phyloP scores from a whole-genome alignment of 2,113 vertebrate genomes.

The Salvelinus alpinus region DNA sequence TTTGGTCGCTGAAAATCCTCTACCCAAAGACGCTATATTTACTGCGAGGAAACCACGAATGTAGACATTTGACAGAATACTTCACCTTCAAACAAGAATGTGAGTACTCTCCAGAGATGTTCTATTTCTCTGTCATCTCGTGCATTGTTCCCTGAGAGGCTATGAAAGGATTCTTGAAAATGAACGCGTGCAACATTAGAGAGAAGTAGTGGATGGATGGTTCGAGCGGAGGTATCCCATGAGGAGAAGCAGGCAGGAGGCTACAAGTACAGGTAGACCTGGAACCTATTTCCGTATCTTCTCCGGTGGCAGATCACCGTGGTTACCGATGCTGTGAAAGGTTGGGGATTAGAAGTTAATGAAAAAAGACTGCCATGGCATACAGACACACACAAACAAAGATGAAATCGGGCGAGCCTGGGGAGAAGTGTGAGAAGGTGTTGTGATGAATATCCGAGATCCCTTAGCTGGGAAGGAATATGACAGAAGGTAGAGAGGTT shows the following conservation, averaged over 20 bases:
- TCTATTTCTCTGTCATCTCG: background rate
- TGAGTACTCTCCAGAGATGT: slow-evolving; percentile 63
- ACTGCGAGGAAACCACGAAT: slow-evolving; percentile 86
- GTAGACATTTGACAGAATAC: slow-evolving; percentile 87
- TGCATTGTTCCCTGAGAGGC: background rate
- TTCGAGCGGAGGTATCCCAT: slow-evolving; percentile 12
- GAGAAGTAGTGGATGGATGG: slow-evolving; percentile 21
- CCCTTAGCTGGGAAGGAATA: background rate
- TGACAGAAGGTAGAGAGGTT: background rate
- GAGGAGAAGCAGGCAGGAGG: slow-evolving; percentile 1
- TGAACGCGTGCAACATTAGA: too few species aligned
- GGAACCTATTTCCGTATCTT: slow-evolving; percentile 27
- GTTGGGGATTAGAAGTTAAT: slow-evolving; percentile 35
- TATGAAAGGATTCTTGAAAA: too few species aligned
- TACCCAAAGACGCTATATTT: slow-evolving; percentile 86
- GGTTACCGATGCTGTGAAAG: slow-evolving; percentile 40
- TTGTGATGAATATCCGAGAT: background rate
- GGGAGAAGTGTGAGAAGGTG: background rate
- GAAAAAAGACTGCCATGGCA: background rate
- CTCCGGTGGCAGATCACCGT: slow-evolving; percentile 37
- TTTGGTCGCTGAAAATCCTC: slow-evolving; percentile 85
- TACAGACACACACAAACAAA: slow-evolving; percentile 23
- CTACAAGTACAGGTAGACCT: slow-evolving; percentile 30
- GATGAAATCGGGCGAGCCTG: background rate
- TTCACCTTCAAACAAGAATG: slow-evolving; percentile 89